Base-by-base conservation (phyloP, 1,140 invertebrate genomes). In the Leptinotarsa defecta region DNA sequence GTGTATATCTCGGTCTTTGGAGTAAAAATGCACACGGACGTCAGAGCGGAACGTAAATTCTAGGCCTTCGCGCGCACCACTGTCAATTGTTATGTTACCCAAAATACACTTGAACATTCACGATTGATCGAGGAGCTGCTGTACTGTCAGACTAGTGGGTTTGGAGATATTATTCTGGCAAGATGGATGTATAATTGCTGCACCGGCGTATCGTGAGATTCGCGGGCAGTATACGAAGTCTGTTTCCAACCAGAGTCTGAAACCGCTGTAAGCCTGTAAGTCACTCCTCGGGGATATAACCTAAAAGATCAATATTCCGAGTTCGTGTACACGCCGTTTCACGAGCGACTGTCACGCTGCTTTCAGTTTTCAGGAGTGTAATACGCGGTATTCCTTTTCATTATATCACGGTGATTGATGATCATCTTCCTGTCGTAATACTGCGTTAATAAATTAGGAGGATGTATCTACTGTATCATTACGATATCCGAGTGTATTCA, bases 271-370 rank as follows among this genome's bases (percentile, higher is more conserved):
- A 78, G 34, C 34, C 34, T 43, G 73, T 78, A 74, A 34, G 80
- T 65, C 13, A 65, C 69, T 83, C 81, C 82, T 81, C 76, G 76
- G 82, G 82, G 82, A 83, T 81, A 77, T 81, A 83, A 82, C 82
- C 81, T 82, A 82, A 81, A 82, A 83, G 80, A 83, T 83, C 82
- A 79, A 83, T 83, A 83, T 80, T 80, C 43, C 13, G 75, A 74
- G 77, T 75, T 76, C 77, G 80, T 77, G 71, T 80, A 76, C 73
- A 76, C 62, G 73, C 67, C 57, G 73, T 63, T 76, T 74, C 73
- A 71, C 69, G 76, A 80, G 71, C 78, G 71, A 49, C 34, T 19
- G 48, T n/a, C 68, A 20, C 68, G 48, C 34, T 49, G 43, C 22
- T 49, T 70, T 70, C 68, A 49, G 68, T 65, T 65, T 65, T 65